Conservation (phyloP, 2,797 vertebrate genomes). For the Threskiornis aethiopicus region DNA sequence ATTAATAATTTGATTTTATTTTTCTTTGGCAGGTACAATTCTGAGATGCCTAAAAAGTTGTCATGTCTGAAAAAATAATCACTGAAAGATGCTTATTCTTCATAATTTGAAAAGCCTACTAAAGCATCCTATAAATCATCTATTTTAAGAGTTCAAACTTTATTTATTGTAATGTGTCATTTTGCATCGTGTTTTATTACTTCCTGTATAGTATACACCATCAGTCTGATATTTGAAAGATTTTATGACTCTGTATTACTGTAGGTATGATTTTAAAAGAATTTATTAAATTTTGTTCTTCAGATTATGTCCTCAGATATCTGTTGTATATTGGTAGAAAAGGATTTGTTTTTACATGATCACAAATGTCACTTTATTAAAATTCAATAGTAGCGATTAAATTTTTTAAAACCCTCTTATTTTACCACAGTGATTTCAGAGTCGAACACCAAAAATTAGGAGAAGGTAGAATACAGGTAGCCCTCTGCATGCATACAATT, state of each 20-base stretch:
- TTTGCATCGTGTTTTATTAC: background rate
- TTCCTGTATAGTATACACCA: background rate
- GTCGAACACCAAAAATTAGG: background rate
- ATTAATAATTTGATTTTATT: background rate
- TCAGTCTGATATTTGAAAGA: background rate
- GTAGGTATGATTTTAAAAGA: background rate
- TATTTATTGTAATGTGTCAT: background rate
- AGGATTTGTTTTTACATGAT: background rate
- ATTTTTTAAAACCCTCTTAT: background rate
- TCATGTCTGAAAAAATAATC: background rate
- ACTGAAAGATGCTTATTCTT: background rate
- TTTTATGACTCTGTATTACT: background rate
- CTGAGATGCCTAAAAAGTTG: background rate
- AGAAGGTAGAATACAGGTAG: background rate
- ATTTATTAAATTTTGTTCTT: background rate
- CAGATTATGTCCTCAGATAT: background rate
- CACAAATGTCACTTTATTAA: background rate
- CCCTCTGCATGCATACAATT: rapidly evolving
- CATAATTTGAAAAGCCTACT: background rate
- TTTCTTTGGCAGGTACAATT: background rate
- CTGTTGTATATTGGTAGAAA: background rate
- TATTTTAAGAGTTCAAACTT: background rate
- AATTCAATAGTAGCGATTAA: background rate
- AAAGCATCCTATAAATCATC: background rate
- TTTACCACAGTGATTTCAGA: background rate